Evolutionary conservation across 2,888 invertebrate genomes (phyloP).

Genomic region (Balanococcus diminutus): DNA sequence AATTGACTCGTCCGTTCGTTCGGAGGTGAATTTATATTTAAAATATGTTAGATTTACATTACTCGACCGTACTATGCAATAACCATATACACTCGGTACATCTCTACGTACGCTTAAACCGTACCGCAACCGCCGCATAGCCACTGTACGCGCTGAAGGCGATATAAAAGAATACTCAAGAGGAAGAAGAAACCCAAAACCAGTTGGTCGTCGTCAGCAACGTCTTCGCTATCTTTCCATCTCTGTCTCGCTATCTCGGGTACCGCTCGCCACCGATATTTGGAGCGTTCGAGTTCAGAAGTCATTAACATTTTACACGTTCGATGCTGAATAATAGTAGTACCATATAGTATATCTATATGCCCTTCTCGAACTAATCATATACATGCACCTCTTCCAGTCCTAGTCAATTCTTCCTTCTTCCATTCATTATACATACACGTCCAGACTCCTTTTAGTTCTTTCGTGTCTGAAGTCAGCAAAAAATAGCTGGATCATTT

Average conservation of each 20-base stretch:
- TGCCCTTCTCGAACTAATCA: neutral
- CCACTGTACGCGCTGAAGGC: neutral
- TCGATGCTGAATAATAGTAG: slow-evolving; percentile 3
- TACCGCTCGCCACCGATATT: neutral
- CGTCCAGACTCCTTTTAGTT: neutral
- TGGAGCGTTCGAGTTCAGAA: slow-evolving; percentile 32
- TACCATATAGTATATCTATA: neutral
- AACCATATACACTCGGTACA: neutral
- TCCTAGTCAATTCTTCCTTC: neutral
- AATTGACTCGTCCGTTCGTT: neutral
- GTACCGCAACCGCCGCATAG: neutral
- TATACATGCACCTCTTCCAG: neutral
- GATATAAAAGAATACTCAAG: neutral
- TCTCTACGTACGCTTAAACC: neutral
- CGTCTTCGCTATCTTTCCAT: neutral
- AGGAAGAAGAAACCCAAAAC: neutral
- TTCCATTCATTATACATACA: neutral
- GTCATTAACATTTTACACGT: slow-evolving; percentile 40
- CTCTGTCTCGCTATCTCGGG: neutral
- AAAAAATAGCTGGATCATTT: neutral
- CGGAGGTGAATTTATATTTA: slow-evolving; percentile 13
- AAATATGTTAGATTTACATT: slow-evolving; percentile 20
- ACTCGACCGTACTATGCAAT: neutral
- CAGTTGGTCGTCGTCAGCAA: neutral
- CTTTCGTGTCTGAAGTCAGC: neutral